Evolutionary conservation across 2,888 invertebrate genomes (phyloP), one percentile per base, ranked within the genome.

Genomic region (Palloptera scutellata): DNA sequence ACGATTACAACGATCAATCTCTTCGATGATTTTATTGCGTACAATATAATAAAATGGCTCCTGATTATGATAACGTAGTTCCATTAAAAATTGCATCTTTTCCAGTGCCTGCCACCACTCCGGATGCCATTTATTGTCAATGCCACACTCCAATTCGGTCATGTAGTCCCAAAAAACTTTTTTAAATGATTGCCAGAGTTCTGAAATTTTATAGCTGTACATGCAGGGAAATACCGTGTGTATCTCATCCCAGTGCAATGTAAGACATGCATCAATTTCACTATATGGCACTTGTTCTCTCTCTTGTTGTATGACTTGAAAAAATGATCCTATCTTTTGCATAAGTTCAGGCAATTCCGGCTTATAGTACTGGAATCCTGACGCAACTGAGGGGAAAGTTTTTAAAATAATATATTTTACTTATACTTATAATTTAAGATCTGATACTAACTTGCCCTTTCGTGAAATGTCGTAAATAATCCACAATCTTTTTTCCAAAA

Each of bases 21-120:
- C 77, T 51, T 75, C 79, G 12, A 71, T 41, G 20, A 79, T 74
- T 66, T 81, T 81, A 55, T 78, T 77, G 61, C 75, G 76, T 1
- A 79, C 73, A 4, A 81, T 81, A 17, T 79, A 81, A 57, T 77
- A 82, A 42, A 73, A 79, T 0, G 82, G 80, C 63, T 82, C 78
- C 55, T 73, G 57, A 0, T 72, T 67, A 61, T 74, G 66, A 53
- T 81, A 81, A 4, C 75, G 76, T 1, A 72, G 67, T 20, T 76
- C 67, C 1, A 76, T 65, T 1, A 81, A 54, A 59, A 79, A 81
- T n/a, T 67, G 71, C 1, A 81, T 53, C 62, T 78, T 70, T 41
- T 76, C 73, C 41, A 81, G 41, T 0, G 73, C 64, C 12, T 71
- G 77, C 81, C 81, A 82, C 79, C 79, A 79, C 20, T 72, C 72